A percentile compares a stretch with the other conserved stretches of the same genome.
These are phyloP conservation scores for Heliconius charithonia DNA, from an alignment of 2,888 invertebrate species.

Conservation along the genomic window DNA sequence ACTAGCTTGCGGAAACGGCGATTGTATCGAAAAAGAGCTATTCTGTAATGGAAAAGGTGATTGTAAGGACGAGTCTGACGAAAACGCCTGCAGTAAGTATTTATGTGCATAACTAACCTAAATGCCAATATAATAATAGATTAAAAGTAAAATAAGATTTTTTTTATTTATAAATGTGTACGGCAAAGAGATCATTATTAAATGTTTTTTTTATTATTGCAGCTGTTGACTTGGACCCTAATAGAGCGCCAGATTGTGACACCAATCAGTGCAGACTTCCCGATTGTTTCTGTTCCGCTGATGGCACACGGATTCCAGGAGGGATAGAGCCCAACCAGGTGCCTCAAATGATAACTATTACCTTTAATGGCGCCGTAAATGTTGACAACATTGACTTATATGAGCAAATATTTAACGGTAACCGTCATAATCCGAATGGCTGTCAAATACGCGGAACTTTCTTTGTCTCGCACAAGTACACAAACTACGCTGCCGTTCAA, in stretches of 20 bases:
- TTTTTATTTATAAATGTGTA: background rate
- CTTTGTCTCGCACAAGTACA: slow-evolving; percentile 96
- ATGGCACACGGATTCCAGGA: slow-evolving; percentile 94
- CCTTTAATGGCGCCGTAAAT: slow-evolving; percentile 96
- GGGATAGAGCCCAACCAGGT: slow-evolving; percentile 92
- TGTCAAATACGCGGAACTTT: slow-evolving; percentile 95
- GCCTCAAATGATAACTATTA: slow-evolving; percentile 96
- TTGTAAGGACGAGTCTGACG: slow-evolving; percentile 97
- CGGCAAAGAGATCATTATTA: background rate
- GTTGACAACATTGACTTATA: slow-evolving; percentile 96
- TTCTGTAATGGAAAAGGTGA: slow-evolving; percentile 97
- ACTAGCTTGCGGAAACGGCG: slow-evolving; percentile 95
- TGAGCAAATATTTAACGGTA: slow-evolving; percentile 94
- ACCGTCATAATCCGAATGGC: slow-evolving; percentile 93
- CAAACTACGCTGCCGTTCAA: slow-evolving; percentile 95
- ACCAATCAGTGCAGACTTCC: slow-evolving; percentile 94
- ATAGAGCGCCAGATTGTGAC: slow-evolving; percentile 96
- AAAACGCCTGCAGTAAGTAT: slow-evolving; percentile 80
- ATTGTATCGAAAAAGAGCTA: slow-evolving; percentile 94
- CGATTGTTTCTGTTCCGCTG: slow-evolving; percentile 96
- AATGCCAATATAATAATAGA: background rate
- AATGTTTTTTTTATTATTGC: slow-evolving; percentile 55
- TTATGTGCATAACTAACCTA: background rate
- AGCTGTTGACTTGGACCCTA: slow-evolving; percentile 96
- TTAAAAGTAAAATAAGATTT: background rate